Base-by-base conservation (phyloP, 2,888 invertebrate genomes). In the Elysia crispata region DNA sequence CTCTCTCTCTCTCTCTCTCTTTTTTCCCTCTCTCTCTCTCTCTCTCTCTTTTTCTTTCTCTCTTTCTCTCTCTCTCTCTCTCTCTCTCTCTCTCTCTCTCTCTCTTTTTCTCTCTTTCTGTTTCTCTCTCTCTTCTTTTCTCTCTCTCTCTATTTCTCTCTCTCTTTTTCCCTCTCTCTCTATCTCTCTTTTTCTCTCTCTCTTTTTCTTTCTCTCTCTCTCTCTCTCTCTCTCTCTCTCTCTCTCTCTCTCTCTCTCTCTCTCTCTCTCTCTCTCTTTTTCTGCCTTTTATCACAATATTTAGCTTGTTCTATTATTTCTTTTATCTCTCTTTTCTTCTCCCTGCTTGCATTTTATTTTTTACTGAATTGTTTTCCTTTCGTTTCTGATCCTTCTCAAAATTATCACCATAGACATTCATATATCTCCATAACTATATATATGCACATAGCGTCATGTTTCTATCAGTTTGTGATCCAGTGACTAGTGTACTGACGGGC, bases 401-500 rank as follows among this genome's bases (percentile, higher is more conserved):
- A n/a, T n/a, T n/a, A n/a, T n/a, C n/a, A n/a, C 13, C 18, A 54
- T 54, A 13, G 18, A 15, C 6, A 60, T 60, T 60, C 41, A 41
- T 11, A 41, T 41, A 11, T 41, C 41, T 41, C 41, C 41, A 41
- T 11, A 41, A 41, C 3, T 41, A n/a, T n/a, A n/a, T n/a, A n/a
- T n/a, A n/a, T n/a, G n/a, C n/a, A n/a, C n/a, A 41, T 41, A 41
- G 41, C 11, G 41, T n/a, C 41, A 41, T 41, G 41, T 41, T 41
- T 6, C 5, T 41, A 41, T 41, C 3, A 41, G 5, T 6, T 41
- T 41, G 11, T 41, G 41, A 41, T 11, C 41, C 41, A 41, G 41
- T 11, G 5, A 41, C 5, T 41, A 11, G 11, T 41, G 5, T 41
- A 41, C 88, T 83, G 84, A 91, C 91, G 8, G 91, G 90, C 30